Evolutionary conservation across 2,113 vertebrate species (phyloP).

Genomic region (Raphicerus campestris): DNA sequence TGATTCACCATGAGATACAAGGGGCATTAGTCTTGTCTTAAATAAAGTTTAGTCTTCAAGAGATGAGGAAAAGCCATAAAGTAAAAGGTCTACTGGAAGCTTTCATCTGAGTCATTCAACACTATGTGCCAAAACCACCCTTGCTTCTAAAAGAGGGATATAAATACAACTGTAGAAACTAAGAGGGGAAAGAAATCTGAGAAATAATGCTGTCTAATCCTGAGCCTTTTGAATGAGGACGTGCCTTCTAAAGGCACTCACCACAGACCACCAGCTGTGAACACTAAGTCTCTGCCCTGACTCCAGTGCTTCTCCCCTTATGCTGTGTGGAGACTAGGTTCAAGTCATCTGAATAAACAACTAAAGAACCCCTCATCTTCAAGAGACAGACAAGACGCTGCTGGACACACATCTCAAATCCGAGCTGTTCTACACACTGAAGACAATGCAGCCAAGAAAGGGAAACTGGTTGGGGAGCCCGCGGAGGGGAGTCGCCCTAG

Average conservation of each 20-base stretch:
- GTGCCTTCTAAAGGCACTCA: neutral
- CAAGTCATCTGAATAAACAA: neutral
- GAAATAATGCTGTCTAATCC: neutral
- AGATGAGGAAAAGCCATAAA: neutral
- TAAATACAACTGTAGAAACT: neutral
- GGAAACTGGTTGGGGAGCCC: fast-evolving
- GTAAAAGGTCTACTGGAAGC: neutral
- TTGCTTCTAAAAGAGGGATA: neutral
- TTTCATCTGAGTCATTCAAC: neutral
- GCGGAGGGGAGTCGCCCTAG: fast-evolving
- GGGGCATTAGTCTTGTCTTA: neutral
- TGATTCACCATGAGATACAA: neutral
- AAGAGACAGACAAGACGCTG: neutral
- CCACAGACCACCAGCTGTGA: neutral
- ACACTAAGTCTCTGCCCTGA: neutral
- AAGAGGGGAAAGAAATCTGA: neutral
- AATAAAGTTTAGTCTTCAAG: neutral
- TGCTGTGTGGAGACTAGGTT: neutral
- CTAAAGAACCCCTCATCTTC: too few relatives aligned
- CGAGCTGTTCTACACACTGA: neutral
- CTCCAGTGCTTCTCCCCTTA: too few relatives aligned
- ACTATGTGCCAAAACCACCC: neutral
- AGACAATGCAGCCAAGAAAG: neutral
- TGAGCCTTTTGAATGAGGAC: neutral
- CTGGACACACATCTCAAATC: neutral